Conservation (phyloP, 2,113 vertebrate genomes). For the Leptobrachium ailaonicum region DNA sequence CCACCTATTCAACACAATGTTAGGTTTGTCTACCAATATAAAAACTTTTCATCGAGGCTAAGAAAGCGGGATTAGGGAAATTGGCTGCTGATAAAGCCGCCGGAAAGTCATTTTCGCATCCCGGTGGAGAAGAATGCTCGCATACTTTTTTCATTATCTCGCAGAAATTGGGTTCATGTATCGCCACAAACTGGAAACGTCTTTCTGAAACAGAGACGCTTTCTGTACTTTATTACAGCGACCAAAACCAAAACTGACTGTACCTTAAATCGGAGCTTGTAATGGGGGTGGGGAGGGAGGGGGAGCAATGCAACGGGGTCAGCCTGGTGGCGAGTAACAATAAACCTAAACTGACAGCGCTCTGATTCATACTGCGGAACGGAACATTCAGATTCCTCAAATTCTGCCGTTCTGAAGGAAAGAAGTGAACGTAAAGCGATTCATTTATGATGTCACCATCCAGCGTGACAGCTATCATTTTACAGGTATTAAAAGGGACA, state of each 20-base stretch:
- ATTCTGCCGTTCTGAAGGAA: background rate
- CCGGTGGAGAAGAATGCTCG: conserved; percentile 15
- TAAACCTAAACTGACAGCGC: background rate
- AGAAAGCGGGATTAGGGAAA: conserved; percentile 43
- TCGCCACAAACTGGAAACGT: conserved; percentile 35
- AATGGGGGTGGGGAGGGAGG: conserved; percentile 7
- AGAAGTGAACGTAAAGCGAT: background rate
- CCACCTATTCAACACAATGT: conserved; percentile 25
- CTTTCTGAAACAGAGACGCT: conserved; percentile 40
- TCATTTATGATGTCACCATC: too few species aligned
- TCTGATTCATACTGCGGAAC: background rate
- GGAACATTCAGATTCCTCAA: too few species aligned
- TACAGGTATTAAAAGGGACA: too few species aligned
- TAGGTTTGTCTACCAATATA: conserved; percentile 11
- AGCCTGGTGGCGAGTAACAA: background rate
- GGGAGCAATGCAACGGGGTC: background rate
- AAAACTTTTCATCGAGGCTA: conserved; percentile 27
- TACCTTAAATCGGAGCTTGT: conserved; percentile 38
- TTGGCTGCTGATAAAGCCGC: conserved; percentile 35
- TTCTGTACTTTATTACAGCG: conserved; percentile 33
- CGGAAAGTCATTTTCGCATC: conserved; percentile 30
- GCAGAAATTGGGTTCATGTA: conserved; percentile 47
- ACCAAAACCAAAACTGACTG: conserved; percentile 37
- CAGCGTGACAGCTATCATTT: too few species aligned
- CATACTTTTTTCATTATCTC: conserved; percentile 48